Evolutionary conservation across 2,113 vertebrate genomes (phyloP).

Genomic region (Mystacornis crossleyi): DNA sequence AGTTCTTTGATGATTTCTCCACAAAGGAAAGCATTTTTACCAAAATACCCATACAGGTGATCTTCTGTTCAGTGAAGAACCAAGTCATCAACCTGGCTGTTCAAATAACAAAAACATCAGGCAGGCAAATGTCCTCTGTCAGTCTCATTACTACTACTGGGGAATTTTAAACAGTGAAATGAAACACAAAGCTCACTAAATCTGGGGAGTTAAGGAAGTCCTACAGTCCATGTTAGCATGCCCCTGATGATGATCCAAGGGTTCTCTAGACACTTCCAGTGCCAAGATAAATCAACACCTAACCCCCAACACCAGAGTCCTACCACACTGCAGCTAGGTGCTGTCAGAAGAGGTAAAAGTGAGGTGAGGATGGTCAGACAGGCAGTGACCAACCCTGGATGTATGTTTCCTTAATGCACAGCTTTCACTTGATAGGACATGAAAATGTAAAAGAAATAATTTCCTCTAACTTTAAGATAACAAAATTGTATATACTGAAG

Average conservation of each 20-base stretch:
- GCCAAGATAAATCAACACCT: not conserved
- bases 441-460: not conserved
- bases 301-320: not conserved
- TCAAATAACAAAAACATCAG: not conserved
- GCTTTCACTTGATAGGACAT: not conserved
- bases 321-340: fast-evolving
- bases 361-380: not conserved
- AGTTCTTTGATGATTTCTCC: not conserved
- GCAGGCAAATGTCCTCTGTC: not conserved
- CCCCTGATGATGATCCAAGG: not conserved
- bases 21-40: not conserved
- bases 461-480: not conserved
- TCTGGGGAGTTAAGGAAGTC: not conserved
- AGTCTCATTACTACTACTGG: not conserved
- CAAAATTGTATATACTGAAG: not conserved
- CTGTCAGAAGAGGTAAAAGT: not conserved
- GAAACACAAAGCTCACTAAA: not conserved
- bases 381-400: not conserved
- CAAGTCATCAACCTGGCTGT: fast-evolving
- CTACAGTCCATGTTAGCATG: not conserved
- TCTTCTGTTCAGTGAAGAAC: not conserved
- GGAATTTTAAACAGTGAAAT: not conserved
- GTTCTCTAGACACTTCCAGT: not conserved
- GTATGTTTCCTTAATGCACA: not conserved
- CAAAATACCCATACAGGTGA: not conserved